Conservation (phyloP, 1,140 invertebrate species). For the Bombus waltoni region DNA sequence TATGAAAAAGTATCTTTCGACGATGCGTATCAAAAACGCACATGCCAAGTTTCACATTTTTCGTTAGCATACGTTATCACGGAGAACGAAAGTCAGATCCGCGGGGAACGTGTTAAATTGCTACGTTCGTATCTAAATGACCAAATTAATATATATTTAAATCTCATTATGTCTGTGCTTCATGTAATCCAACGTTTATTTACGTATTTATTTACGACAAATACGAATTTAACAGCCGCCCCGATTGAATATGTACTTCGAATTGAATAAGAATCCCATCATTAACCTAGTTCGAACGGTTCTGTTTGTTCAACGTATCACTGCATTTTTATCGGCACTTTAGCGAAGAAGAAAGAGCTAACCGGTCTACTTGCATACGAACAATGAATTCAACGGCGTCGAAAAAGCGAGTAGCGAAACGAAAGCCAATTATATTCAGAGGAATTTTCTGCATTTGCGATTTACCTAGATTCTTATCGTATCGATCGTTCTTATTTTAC, state of each 20-base stretch:
- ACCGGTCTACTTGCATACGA: not conserved
- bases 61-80: too few relatives aligned
- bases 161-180: too few relatives aligned
- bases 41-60: too few relatives aligned
- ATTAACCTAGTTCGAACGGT: not conserved
- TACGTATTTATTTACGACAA: not conserved
- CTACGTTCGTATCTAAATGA: too few relatives aligned
- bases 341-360: not conserved
- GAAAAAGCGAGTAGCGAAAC: not conserved
- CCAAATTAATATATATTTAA: too few relatives aligned
- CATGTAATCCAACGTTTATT: too few relatives aligned
- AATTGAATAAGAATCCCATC: not conserved
- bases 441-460: not conserved
- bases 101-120: too few relatives aligned
- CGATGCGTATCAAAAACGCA: too few relatives aligned
- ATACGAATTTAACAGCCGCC: not conserved
- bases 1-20: too few relatives aligned
- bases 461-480: not conserved
- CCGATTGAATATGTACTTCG: conserved; percentile 1
- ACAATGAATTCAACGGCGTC: not conserved
- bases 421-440: not conserved
- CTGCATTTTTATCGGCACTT: too few relatives aligned
- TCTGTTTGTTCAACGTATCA: not conserved
- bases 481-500: not conserved
- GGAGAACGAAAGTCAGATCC: too few relatives aligned